Percentiles rank a stretch among this genome's conserved stretches.
phyloP scores from a whole-genome alignment of 2,113 vertebrate species.

The Oophaga pumilio region DNA sequence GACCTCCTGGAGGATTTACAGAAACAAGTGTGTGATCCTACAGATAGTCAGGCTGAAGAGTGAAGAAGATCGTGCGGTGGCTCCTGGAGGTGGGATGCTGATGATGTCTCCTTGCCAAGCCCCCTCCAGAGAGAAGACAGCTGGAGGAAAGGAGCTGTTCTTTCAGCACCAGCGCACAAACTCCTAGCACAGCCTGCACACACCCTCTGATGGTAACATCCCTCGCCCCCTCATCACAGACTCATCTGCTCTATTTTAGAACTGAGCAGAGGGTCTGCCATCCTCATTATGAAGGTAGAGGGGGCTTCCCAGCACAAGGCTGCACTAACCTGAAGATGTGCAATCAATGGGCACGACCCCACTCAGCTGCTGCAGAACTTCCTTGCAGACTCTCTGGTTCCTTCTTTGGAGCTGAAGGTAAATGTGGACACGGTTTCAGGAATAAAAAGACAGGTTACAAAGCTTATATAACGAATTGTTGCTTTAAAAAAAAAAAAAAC shows the following conservation, averaged over 20 bases:
- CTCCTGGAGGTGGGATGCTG: not conserved
- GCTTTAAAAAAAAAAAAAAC: too few species aligned
- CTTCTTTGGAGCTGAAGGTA: too few species aligned
- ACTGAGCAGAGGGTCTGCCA: not conserved
- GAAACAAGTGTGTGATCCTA: not conserved
- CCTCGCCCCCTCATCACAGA: conserved; percentile 20
- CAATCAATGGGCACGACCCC: too few species aligned
- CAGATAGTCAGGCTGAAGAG: conserved; percentile 20
- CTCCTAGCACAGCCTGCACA: conserved; percentile 23
- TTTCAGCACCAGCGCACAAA: conserved; percentile 58
- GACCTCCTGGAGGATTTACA: not conserved
- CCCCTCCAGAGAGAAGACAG: conserved; percentile 11
- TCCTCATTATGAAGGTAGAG: too few species aligned
- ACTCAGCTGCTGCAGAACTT: too few species aligned
- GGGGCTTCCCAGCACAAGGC: too few species aligned
- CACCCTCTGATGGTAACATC: conserved; percentile 26
- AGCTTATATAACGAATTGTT: too few species aligned
- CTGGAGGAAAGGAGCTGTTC: conserved; percentile 59
- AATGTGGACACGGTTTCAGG: too few species aligned
- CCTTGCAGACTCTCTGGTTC: too few species aligned
- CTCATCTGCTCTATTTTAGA: conserved; percentile 14
- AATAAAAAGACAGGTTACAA: too few species aligned
- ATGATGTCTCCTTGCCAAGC: conserved; percentile 25
- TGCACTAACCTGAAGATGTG: too few species aligned
- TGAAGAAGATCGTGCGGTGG: conserved; percentile 40